Base-by-base conservation (phyloP, 2,888 invertebrate genomes). In the Clepsis dumicolana region DNA sequence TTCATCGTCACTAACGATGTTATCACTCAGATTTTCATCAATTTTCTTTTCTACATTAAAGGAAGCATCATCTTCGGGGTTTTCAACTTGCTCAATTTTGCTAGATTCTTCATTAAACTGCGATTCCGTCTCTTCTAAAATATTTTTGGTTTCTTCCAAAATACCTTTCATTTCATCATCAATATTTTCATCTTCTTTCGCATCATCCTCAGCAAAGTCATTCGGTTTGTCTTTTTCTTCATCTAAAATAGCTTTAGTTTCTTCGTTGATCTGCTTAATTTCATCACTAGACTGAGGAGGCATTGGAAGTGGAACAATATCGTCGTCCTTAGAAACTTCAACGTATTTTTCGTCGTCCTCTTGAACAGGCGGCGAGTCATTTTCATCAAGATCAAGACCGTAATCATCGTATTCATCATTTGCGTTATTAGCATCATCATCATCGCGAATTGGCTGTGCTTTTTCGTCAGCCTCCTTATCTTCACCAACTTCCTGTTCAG, bases 211-310 rank as follows among this genome's bases (percentile, higher is more conserved):
- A 24, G 38, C 50, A 48, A 72, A 75, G 32, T 72, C 70, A 14
- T 62, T 61, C 2, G 65, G 41, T 48, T 61, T 50, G 24, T 77
- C 71, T 1, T 73, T 71, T 8, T 72, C 72, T 32, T 76, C 74
- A 27, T 72, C 72, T 60, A 84, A 73, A 27, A 73, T 69, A 16
- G 76, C 73, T 50, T 75, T 62, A 3, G 76, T 76, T 71, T 86
- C 82, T 50, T 79, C 74, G 10, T 83, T 62, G 44, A 82, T 74
- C 24, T 71, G 72, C 12, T 77, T 73, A 0, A 77, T 73, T 52
- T 72, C 60, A 21, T 69, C 56, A 56, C 10, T 65, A 35, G 18
- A n/a, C 12, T 57, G 56, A 41, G 48, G 35, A 24, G 54, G 21
- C 24, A 63, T 25, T 54, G 32, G 64, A 29, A 68, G 69, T 32